These are phyloP conservation scores for Eptatretus burgeri DNA, from an alignment of 2,113 vertebrate genomes.

Conservation along the genomic window DNA sequence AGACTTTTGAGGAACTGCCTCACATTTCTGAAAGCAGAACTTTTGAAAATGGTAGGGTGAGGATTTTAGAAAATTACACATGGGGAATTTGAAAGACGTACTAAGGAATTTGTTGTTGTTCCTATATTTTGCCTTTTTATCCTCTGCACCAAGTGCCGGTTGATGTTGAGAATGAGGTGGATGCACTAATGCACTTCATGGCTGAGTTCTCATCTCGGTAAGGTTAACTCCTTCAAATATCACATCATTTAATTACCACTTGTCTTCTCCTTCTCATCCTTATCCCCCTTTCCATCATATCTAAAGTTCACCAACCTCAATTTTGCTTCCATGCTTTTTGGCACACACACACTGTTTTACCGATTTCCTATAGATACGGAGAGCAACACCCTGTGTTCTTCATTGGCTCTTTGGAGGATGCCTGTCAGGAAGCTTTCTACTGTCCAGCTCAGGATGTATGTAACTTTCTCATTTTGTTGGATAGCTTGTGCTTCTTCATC, in stretches of 20 bases:
- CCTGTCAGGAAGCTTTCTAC: conserved; percentile 97
- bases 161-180: conserved; percentile 86
- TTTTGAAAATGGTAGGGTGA: too few species aligned
- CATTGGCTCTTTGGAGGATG: conserved; percentile 87
- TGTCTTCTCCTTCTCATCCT: too few species aligned
- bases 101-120: too few species aligned
- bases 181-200: conserved; percentile 99
- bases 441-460: conserved; percentile 98
- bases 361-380: conserved; percentile 34
- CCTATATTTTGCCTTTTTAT: conserved; percentile 7
- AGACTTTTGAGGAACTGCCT: too few species aligned
- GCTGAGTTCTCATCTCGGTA: conserved; percentile 96
- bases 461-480: conserved; percentile 11
- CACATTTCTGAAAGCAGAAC: too few species aligned
- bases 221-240: neutral
- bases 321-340: too few species aligned
- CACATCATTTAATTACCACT: neutral
- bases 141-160: conserved; percentile 49
- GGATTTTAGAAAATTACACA: too few species aligned
- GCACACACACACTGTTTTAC: too few species aligned
- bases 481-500: too few species aligned
- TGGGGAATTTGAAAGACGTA: too few species aligned
- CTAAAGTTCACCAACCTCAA: too few species aligned
- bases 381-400: conserved; percentile 96
- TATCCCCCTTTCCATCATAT: too few species aligned